A percentile compares a stretch with the other conserved stretches of the same genome.
These are phyloP conservation scores for Pocillopora verrucosa DNA, from an alignment of 64 coral and sea anemone genomes.

Conservation along the genomic window DNA sequence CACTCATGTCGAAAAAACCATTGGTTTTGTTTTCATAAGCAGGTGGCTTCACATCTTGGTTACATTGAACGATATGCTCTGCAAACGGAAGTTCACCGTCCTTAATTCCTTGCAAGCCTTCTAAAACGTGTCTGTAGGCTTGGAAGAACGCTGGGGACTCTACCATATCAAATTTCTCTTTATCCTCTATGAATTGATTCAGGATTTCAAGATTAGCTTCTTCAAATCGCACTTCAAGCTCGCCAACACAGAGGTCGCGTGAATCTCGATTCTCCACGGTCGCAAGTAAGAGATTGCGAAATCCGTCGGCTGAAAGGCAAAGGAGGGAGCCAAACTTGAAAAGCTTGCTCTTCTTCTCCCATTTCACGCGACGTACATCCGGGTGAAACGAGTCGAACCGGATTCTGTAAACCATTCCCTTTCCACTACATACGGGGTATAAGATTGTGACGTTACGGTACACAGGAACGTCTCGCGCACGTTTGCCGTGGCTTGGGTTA, in stretches of 20 bases:
- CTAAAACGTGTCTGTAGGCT: constrained; percentile 70
- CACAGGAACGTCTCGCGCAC: constrained; percentile 15
- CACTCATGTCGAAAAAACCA: constrained; percentile 10
- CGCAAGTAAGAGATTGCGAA: constrained; percentile 62
- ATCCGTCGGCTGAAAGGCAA: constrained; percentile 73
- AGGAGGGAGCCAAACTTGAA: constrained; percentile 82
- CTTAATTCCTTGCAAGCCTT: constrained; percentile 36
- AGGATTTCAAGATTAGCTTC: neutral
- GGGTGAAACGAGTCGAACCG: constrained; percentile 46
- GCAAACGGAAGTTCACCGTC: constrained; percentile 34
- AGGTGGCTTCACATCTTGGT: neutral
- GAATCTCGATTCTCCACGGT: constrained; percentile 70
- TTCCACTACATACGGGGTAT: constrained; percentile 53
- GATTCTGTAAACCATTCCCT: constrained; percentile 70
- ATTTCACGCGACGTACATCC: constrained; percentile 54
- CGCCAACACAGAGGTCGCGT: constrained; percentile 33
- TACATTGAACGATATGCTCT: constrained; percentile 41
- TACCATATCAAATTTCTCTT: constrained; percentile 69
- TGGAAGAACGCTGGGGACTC: constrained; percentile 80
- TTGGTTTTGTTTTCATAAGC: neutral
- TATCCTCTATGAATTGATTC: constrained; percentile 22
- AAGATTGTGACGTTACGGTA: constrained; percentile 66
- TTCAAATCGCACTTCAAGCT: constrained; percentile 83
- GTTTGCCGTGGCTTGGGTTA: neutral
- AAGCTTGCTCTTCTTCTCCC: constrained; percentile 56